phyloP scores from a whole-genome alignment of 2,113 vertebrate species.

The Parus major region DNA sequence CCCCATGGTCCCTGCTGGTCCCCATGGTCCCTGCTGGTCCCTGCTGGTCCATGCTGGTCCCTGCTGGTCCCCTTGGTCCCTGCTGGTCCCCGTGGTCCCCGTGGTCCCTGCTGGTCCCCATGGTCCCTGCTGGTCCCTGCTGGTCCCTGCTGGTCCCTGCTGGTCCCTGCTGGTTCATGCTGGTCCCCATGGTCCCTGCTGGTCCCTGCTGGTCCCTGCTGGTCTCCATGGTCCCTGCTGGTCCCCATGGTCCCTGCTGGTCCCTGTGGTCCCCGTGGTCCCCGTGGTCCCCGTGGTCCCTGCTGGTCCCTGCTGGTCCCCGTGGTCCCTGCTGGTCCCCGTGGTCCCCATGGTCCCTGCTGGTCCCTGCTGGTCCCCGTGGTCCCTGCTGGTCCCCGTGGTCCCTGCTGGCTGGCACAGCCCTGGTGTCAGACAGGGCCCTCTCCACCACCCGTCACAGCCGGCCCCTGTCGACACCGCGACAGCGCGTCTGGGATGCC shows the following conservation, averaged over 20 bases:
- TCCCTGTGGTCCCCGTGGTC: no score
- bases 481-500: not conserved
- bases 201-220: rapidly evolving
- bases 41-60: rapidly evolving
- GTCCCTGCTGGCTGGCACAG: not conserved
- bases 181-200: not conserved
- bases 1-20: rapidly evolving
- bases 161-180: rapidly evolving
- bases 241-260: rapidly evolving
- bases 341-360: not conserved
- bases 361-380: not conserved
- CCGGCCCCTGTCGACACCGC: not conserved
- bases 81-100: no score
- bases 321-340: rapidly evolving
- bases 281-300: rapidly evolving
- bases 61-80: not conserved
- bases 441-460: not conserved
- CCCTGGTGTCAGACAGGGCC: not conserved
- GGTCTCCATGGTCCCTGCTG: rapidly evolving
- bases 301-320: not conserved
- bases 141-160: not conserved
- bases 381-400: no score
- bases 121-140: rapidly evolving
- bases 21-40: rapidly evolving
- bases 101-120: not conserved